These are phyloP conservation scores for Lithobates pipiens DNA, from an alignment of 2,797 vertebrate genomes.

Conservation along the genomic window DNA sequence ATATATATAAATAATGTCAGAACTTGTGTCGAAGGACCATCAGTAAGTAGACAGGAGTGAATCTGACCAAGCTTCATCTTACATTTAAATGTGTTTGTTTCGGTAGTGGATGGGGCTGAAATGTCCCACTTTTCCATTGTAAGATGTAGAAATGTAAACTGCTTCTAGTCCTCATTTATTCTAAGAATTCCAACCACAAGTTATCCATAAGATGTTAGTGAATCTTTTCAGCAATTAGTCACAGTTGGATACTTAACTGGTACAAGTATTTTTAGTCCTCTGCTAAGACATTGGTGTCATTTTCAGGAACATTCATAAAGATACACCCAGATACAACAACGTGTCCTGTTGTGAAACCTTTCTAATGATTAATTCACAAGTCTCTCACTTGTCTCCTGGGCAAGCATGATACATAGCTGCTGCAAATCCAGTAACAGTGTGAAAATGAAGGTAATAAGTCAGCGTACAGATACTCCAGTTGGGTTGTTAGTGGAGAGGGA, in stretches of 20 bases:
- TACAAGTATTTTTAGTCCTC: constrained; percentile 2
- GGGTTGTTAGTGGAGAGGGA: background rate
- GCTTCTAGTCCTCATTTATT: background rate
- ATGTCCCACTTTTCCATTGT: no score
- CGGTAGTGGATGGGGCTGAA: no score
- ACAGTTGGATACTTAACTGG: background rate
- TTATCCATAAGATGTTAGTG: background rate
- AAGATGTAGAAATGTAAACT: no score
- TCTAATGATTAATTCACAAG: constrained; percentile 35
- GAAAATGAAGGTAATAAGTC: constrained; percentile 26
- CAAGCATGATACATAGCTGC: constrained; percentile 24
- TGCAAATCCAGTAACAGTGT: background rate
- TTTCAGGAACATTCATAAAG: background rate
- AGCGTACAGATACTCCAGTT: background rate
- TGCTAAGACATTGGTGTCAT: background rate
- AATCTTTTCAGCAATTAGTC: background rate
- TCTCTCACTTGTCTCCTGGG: constrained; percentile 14
- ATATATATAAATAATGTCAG: no score
- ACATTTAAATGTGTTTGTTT: no score
- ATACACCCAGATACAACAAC: background rate
- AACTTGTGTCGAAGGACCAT: no score
- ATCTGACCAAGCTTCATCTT: no score
- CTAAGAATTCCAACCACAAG: background rate
- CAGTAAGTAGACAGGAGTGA: no score
- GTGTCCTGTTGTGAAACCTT: constrained; percentile 46